phyloP scores from a whole-genome alignment of 1,140 invertebrate genomes.

The Apis laboriosa region DNA sequence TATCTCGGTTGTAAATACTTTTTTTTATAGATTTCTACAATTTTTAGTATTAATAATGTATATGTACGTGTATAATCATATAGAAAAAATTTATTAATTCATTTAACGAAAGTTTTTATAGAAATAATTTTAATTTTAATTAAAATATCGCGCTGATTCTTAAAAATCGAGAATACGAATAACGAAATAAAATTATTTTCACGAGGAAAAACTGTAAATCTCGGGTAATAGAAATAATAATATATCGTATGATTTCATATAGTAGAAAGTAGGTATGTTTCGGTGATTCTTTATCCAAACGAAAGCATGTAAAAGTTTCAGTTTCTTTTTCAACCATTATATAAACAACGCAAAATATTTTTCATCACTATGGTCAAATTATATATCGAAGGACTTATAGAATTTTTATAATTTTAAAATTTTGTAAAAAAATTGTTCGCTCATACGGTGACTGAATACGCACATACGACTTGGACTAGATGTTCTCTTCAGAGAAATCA shows the following conservation, averaged over 20 bases:
- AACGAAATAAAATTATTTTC: not conserved
- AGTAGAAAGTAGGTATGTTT: not conserved
- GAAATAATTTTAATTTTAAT: too few species aligned
- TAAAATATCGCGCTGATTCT: too few species aligned
- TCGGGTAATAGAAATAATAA: conserved; percentile 3
- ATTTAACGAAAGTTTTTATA: too few species aligned
- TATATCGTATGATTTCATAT: not conserved
- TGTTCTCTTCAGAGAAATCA: not conserved
- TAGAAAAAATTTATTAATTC: too few species aligned
- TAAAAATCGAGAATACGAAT: too few species aligned
- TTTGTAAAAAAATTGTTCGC: too few species aligned
- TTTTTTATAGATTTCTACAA: too few species aligned
- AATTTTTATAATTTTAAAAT: too few species aligned
- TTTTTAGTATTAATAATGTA: too few species aligned
- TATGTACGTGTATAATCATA: too few species aligned
- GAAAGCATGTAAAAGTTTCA: conserved; percentile 7
- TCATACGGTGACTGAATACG: not conserved
- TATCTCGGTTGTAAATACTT: too few species aligned
- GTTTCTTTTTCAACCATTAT: not conserved
- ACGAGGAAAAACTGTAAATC: not conserved
- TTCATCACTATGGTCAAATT: not conserved
- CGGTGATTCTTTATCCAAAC: not conserved
- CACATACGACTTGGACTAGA: not conserved
- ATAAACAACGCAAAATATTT: not conserved
- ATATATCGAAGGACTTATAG: not conserved